Evolutionary conservation across 2,797 vertebrate species (phyloP).

Genomic region (Pyrocephalus nanus): DNA sequence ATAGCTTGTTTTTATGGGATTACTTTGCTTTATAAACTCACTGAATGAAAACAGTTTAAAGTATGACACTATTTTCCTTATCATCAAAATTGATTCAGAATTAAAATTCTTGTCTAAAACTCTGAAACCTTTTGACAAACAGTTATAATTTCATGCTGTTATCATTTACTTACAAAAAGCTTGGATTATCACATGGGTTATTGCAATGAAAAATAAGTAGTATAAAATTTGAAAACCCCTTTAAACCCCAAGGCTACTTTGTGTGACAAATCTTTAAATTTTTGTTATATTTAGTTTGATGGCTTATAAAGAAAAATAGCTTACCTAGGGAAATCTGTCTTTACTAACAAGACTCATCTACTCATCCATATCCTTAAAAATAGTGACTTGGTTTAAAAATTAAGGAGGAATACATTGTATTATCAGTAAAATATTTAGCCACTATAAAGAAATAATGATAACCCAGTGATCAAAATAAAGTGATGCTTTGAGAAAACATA

Average conservation of each 20-base stretch:
- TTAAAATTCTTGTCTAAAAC: neutral
- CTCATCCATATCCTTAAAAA: neutral
- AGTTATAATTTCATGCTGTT: neutral
- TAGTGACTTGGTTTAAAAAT: neutral
- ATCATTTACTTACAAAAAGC: neutral
- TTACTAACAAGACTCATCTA: neutral
- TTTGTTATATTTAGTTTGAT: neutral
- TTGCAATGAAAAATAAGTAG: neutral
- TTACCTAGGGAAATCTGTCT: neutral
- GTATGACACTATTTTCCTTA: neutral
- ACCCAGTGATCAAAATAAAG: neutral
- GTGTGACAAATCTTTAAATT: neutral
- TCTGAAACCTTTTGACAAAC: neutral
- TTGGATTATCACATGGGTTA: neutral
- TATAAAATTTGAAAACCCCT: neutral
- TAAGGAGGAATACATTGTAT: neutral
- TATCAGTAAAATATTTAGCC: neutral
- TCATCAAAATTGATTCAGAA: neutral
- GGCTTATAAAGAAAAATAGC: neutral
- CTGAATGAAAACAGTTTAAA: neutral
- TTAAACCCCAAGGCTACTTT: neutral
- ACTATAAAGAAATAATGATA: neutral
- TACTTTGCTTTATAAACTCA: neutral
- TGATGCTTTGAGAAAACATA: neutral
- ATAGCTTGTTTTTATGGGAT: neutral